Evolutionary conservation across 2,113 vertebrate species (phyloP).

Genomic region (Hoplias malabaricus): DNA sequence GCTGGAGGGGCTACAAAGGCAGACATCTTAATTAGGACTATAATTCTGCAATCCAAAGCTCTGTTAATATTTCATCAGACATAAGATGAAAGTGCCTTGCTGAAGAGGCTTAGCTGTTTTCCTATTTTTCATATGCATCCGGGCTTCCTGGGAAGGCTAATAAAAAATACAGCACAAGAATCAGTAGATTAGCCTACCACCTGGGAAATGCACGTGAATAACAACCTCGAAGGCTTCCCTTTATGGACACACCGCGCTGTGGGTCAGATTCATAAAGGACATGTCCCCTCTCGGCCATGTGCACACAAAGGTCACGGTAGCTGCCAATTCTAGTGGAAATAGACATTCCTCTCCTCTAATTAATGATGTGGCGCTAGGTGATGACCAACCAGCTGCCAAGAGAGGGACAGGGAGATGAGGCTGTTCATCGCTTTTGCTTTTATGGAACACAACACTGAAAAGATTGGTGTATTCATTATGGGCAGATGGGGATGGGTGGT

Average conservation of each 20-base stretch:
- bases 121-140: not conserved
- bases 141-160: not conserved
- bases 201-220: not conserved
- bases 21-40: slow-evolving; percentile 40
- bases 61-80: slow-evolving; percentile 28
- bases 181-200: not conserved
- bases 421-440: not conserved
- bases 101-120: not conserved
- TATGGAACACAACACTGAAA: not conserved
- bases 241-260: not conserved
- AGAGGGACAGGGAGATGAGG: not conserved
- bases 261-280: not conserved
- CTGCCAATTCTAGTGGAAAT: not conserved
- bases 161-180: not conserved
- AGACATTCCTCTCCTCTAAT: slow-evolving; percentile 18
- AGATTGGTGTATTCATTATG: not conserved
- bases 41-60: slow-evolving; percentile 21
- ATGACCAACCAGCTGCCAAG: not conserved
- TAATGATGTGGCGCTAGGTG: not conserved
- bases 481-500: not conserved
- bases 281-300: not conserved
- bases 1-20: slow-evolving; percentile 30
- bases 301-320: not conserved
- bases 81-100: not conserved
- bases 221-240: not conserved